Conservation (phyloP, 1,140 invertebrate species). For the Drosophila rufa region DNA sequence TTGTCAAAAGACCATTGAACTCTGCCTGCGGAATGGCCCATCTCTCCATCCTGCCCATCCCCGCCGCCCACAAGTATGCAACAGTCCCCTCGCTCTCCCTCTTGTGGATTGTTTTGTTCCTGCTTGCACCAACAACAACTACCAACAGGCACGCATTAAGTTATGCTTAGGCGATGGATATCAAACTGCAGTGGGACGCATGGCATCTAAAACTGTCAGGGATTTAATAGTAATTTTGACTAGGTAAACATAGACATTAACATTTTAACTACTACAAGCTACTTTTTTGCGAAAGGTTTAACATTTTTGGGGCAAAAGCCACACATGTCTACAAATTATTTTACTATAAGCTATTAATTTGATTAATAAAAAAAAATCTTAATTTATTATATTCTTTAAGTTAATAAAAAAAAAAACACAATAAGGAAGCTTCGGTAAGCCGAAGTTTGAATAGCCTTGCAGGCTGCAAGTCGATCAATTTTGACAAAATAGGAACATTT, state of each 20-base stretch:
- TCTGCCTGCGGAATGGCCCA: conserved; percentile 59
- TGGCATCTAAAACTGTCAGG: conserved; percentile 1
- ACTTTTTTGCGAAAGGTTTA: not conserved
- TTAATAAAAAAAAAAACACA: no score
- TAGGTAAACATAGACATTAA: not conserved
- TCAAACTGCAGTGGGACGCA: not conserved
- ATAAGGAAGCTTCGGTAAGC: no score
- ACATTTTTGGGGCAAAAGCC: no score
- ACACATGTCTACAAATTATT: no score
- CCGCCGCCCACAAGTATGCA: conserved; percentile 18
- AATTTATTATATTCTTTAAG: no score
- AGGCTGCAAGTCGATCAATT: no score
- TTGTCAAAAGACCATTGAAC: conserved; percentile 85
- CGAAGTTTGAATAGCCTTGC: no score
- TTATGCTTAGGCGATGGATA: conserved; percentile 3
- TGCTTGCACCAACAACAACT: conserved; percentile 22
- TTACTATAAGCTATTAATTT: no score
- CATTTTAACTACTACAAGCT: not conserved
- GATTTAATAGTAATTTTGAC: not conserved
- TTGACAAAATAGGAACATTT: no score
- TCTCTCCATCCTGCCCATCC: conserved; percentile 6
- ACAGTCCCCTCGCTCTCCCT: conserved; percentile 24
- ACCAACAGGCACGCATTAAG: conserved; percentile 4
- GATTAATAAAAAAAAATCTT: no score
- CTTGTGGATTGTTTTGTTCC: conserved; percentile 55